Evolutionary conservation across 1,140 invertebrate species (phyloP).

Genomic region (Teleopsis dalmanni): DNA sequence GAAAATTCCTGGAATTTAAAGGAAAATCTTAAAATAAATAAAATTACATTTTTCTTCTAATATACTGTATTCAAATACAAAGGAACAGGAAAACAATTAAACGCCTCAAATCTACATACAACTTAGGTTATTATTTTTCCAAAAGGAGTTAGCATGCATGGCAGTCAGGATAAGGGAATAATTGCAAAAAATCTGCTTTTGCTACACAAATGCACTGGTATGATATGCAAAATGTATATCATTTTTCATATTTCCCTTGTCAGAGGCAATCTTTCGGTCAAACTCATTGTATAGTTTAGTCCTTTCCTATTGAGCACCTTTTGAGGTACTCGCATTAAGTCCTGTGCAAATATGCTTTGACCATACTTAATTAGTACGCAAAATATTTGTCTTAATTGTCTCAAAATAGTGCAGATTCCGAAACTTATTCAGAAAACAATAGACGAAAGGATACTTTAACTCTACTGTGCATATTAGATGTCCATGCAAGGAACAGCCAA

Average conservation of each 20-base stretch:
- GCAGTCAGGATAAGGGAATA: too few species aligned
- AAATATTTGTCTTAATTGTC: constrained; percentile 43
- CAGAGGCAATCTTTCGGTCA: not conserved
- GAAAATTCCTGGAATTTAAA: constrained; percentile 15
- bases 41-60: not conserved
- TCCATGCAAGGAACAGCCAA: too few species aligned
- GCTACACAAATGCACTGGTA: not conserved
- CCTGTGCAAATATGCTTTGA: constrained; percentile 1
- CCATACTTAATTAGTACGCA: constrained; percentile 40
- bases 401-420: constrained; percentile 12
- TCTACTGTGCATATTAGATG: too few species aligned
- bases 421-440: too few species aligned
- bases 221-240: not conserved
- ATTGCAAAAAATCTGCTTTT: not conserved
- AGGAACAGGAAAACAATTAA: constrained; percentile 4
- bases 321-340: not conserved
- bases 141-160: too few species aligned
- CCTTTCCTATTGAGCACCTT: not conserved
- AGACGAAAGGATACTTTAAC: too few species aligned
- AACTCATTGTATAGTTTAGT: not conserved
- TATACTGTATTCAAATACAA: not conserved
- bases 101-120: constrained; percentile 6
- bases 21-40: not conserved
- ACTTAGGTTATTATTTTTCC: not conserved
- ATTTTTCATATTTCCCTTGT: constrained; percentile 18